Conservation (phyloP, 2,888 invertebrate genomes). For the Leptogaster cylindrica region DNA sequence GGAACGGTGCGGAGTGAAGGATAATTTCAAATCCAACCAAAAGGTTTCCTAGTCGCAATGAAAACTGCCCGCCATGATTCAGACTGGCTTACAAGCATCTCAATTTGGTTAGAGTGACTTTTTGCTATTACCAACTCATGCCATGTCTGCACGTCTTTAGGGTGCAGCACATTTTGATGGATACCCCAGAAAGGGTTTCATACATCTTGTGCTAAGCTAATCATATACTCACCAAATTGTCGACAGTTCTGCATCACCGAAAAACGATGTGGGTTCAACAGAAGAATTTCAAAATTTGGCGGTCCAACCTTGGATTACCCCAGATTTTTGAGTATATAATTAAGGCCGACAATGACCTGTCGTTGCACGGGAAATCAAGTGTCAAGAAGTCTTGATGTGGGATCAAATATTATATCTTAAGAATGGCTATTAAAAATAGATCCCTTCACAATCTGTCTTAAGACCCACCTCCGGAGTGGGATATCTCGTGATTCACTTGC, state of each 20-base stretch:
- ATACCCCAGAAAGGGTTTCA: not conserved
- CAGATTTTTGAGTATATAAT: conserved; percentile 22
- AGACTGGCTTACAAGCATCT: not conserved
- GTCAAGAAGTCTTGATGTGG: conserved; percentile 24
- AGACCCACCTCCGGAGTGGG: not conserved
- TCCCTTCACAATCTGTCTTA: not conserved
- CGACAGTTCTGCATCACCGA: conserved; percentile 6
- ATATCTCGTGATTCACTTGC: not conserved
- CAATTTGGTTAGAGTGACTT: conserved; percentile 8
- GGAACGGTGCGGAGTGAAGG: too few relatives aligned
- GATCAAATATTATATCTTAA: too few relatives aligned
- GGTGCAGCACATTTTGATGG: conserved; percentile 12
- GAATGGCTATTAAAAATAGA: conserved; percentile 10
- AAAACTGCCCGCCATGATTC: conserved; percentile 6
- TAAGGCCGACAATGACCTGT: conserved; percentile 13
- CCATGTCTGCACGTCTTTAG: not conserved
- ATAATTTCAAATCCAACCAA: not conserved
- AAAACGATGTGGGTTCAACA: conserved; percentile 15
- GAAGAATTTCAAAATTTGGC: conserved; percentile 11
- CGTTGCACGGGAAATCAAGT: conserved; percentile 6
- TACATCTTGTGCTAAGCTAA: conserved; percentile 3
- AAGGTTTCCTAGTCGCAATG: too few relatives aligned
- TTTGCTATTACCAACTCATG: conserved; percentile 6
- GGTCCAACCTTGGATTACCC: not conserved
- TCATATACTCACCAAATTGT: conserved; percentile 2